A percentile compares a stretch with the other conserved stretches of the same genome.
Evolutionary conservation across 2,797 vertebrate genomes (phyloP).

Genomic region (Muscicapa striata): DNA sequence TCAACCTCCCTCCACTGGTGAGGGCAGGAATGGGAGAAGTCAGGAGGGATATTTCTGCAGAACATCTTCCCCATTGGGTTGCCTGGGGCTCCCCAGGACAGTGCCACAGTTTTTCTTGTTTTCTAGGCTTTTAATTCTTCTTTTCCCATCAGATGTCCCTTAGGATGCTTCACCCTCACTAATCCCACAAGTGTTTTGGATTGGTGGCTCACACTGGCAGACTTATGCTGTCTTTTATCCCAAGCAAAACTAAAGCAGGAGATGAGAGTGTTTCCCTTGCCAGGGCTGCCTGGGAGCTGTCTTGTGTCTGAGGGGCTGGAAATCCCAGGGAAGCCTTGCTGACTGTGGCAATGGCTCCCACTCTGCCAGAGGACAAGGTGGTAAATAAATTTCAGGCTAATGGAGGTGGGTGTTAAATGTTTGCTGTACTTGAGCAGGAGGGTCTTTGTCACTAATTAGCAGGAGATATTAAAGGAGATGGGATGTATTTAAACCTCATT

Average conservation of each 20-base stretch:
- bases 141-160: background rate
- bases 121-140: background rate
- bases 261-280: background rate
- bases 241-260: background rate
- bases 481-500: slow-evolving; percentile 62
- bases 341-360: background rate
- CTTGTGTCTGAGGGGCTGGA: background rate
- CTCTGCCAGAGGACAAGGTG: slow-evolving; percentile 2
- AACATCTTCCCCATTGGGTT: background rate
- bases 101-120: background rate
- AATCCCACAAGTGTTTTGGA: background rate
- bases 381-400: slow-evolving; percentile 59
- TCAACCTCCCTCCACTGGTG: rapidly evolving
- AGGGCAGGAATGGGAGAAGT: background rate
- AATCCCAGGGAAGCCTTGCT: background rate
- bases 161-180: background rate
- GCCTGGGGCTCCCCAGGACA: background rate
- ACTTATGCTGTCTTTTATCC: background rate
- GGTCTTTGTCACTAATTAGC: slow-evolving; percentile 66
- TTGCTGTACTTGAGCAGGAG: slow-evolving; percentile 59
- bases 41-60: background rate
- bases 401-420: slow-evolving; percentile 62
- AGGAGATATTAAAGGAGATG: slow-evolving; percentile 49
- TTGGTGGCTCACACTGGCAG: background rate
- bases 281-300: background rate